These are phyloP conservation scores for Lasius fuliginosus DNA, from an alignment of 2,888 invertebrate genomes.

Conservation along the genomic window DNA sequence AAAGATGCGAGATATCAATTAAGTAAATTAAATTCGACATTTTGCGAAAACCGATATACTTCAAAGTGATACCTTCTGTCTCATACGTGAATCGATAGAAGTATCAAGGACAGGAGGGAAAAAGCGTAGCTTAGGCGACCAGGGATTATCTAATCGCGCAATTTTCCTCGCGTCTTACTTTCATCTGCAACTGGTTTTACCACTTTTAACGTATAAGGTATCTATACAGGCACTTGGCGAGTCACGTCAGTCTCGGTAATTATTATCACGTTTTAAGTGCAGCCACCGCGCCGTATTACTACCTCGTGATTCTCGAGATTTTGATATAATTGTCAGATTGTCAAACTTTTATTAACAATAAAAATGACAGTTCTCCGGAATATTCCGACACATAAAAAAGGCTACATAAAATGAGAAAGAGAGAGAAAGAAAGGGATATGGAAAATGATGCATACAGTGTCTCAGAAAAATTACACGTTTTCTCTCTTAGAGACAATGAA, in stretches of 20 bases:
- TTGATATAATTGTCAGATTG: constrained; percentile 24
- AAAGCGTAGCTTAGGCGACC: constrained; percentile 4
- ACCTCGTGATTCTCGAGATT: background rate
- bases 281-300: background rate
- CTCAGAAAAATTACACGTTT: background rate
- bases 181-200: constrained; percentile 69
- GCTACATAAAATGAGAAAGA: background rate
- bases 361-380: background rate
- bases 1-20: background rate
- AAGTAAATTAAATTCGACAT: background rate
- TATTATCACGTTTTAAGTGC: constrained; percentile 61
- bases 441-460: background rate
- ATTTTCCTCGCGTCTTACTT: constrained; percentile 69
- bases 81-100: background rate
- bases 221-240: constrained; percentile 18
- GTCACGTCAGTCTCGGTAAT: constrained; percentile 55
- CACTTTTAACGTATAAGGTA: constrained; percentile 48
- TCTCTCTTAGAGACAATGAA: background rate
- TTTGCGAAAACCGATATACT: background rate
- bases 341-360: background rate
- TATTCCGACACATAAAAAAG: background rate
- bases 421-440: background rate
- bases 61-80: background rate
- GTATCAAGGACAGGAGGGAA: background rate
- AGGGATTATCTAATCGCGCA: constrained; percentile 69